phyloP scores from a whole-genome alignment of 2,113 vertebrate species.

The Elephas maximus region DNA sequence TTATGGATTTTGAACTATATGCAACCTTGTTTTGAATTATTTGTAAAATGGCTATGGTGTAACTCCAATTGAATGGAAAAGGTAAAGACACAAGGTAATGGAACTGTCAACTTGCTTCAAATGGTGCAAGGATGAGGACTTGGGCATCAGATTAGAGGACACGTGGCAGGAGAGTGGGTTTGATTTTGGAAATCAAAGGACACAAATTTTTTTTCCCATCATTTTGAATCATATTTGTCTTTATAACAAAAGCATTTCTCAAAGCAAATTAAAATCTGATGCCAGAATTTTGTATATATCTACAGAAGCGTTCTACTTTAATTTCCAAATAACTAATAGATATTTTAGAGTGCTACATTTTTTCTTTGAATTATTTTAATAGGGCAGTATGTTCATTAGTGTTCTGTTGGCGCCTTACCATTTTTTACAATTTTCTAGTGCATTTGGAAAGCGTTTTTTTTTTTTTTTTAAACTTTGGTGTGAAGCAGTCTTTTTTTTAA shows the following conservation, averaged over 20 bases:
- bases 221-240: conserved; percentile 73
- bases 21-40: conserved; percentile 83
- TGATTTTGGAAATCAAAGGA: conserved; percentile 84
- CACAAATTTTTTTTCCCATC: conserved; percentile 81
- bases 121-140: conserved; percentile 81
- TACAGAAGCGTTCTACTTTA: conserved; percentile 85
- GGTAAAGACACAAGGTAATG: conserved; percentile 77
- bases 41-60: conserved; percentile 80
- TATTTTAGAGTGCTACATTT: conserved; percentile 78
- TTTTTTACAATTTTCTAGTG: conserved; percentile 87
- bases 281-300: conserved; percentile 81
- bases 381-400: conserved; percentile 84
- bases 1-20: conserved; percentile 85
- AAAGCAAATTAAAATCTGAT: conserved; percentile 85
- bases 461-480: conserved; percentile 90
- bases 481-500: conserved; percentile 88
- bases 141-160: conserved; percentile 77
- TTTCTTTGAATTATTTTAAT: conserved; percentile 33
- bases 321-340: conserved; percentile 80
- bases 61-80: conserved; percentile 83
- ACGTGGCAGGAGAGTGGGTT: conserved; percentile 71
- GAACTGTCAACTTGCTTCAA: conserved; percentile 72
- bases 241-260: conserved; percentile 82
- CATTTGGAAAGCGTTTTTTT: conserved; percentile 84
- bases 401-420: conserved; percentile 83